Conservation (phyloP, 2,888 invertebrate genomes). For the Pharmacophagus antenor region DNA sequence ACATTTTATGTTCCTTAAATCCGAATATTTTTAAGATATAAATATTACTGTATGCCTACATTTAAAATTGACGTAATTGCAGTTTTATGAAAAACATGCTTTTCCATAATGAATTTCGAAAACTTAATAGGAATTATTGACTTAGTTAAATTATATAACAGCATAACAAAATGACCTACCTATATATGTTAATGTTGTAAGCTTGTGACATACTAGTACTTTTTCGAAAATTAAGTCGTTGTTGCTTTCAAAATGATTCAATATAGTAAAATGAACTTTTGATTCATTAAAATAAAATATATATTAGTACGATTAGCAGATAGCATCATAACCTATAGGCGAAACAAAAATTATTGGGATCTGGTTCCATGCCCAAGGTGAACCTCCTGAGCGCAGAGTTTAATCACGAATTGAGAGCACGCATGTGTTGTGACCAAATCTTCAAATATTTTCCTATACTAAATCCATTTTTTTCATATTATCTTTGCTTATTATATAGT, state of each 20-base stretch:
- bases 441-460: not conserved
- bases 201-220: constrained; percentile 14
- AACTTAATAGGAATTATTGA: too few species aligned
- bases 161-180: constrained; percentile 15
- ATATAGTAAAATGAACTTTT: constrained; percentile 5
- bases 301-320: constrained; percentile 30
- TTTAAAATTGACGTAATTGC: too few species aligned
- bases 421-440: constrained; percentile 31
- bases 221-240: constrained; percentile 1
- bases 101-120: too few species aligned
- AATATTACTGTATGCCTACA: too few species aligned
- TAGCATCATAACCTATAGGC: constrained; percentile 31
- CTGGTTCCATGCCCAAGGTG: constrained; percentile 56
- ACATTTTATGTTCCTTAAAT: too few species aligned
- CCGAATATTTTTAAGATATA: too few species aligned
- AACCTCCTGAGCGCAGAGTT: constrained; percentile 41
- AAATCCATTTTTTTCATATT: not conserved
- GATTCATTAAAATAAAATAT: not conserved
- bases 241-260: not conserved
- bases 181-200: constrained; percentile 30
- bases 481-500: too few species aligned
- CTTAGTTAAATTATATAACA: not conserved
- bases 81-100: too few species aligned
- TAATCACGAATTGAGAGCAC: constrained; percentile 44
- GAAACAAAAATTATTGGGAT: constrained; percentile 44